Percentiles rank a stretch among this genome's conserved stretches.
Conservation (phyloP, 1,140 invertebrate genomes). For the Tetraneura akinire region DNA sequence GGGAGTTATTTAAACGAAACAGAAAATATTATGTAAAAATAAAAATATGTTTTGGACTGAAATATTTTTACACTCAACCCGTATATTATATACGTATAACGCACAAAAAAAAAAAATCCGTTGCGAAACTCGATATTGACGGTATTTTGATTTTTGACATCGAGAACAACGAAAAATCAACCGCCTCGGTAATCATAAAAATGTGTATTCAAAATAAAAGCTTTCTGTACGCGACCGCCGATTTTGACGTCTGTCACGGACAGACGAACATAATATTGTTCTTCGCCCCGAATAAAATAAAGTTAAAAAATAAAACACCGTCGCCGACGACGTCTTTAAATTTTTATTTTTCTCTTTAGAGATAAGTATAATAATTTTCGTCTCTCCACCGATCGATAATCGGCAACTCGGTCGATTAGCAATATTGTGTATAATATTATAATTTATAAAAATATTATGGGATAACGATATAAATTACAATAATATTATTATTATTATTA, state of each 20-base stretch:
- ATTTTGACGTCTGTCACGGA: background rate
- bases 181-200: background rate
- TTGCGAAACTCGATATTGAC: background rate
- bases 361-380: background rate
- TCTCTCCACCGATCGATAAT: background rate
- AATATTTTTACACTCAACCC: background rate
- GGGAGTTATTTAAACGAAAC: background rate
- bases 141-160: slow-evolving; percentile 4
- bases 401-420: background rate
- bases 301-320: background rate
- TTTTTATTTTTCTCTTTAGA: no score
- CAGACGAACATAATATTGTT: background rate
- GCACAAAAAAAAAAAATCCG: background rate
- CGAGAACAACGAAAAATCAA: background rate
- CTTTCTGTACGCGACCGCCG: background rate
- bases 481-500: no score
- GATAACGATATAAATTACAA: no score
- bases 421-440: no score
- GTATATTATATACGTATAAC: background rate
- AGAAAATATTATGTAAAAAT: background rate
- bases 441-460: no score
- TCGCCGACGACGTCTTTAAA: background rate
- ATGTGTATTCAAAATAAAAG: background rate
- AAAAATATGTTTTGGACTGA: background rate
- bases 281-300: background rate